Percentiles rank a stretch among this genome's conserved stretches.
Conservation (phyloP, 2,113 vertebrate genomes). For the Hydropotes inermis region DNA sequence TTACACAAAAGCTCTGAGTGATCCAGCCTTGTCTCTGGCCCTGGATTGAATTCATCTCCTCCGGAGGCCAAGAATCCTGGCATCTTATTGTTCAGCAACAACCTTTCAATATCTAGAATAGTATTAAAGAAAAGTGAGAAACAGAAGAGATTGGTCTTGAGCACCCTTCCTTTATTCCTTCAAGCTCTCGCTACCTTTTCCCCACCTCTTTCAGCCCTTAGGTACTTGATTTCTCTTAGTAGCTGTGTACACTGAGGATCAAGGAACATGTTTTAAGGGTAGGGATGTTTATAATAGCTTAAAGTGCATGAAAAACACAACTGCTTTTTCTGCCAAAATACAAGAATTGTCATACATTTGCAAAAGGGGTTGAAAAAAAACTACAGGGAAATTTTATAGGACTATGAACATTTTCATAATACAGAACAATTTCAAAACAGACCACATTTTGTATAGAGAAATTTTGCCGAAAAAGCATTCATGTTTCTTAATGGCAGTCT, state of each 20-base stretch:
- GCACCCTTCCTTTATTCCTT: background rate
- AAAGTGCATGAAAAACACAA: background rate
- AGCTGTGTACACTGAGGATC: background rate
- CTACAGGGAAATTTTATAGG: background rate
- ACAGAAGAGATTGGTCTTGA: background rate
- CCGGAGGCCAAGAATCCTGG: no score
- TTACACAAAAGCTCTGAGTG: no score
- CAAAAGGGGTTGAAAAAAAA: constrained; percentile 29
- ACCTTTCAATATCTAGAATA: background rate
- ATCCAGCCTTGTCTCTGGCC: no score
- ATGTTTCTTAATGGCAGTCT: constrained; percentile 12
- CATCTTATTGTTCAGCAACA: no score
- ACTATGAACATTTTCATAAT: constrained; percentile 19
- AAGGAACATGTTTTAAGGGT: background rate
- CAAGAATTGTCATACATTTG: background rate
- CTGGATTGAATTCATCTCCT: no score
- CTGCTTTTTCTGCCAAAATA: background rate
- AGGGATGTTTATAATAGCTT: background rate
- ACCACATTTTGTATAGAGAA: constrained; percentile 37
- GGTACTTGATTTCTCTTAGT: background rate
- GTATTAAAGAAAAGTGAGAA: background rate
- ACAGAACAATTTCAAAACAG: constrained; percentile 17
- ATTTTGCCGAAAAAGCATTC: background rate
- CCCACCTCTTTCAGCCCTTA: background rate
- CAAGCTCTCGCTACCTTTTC: background rate